Evolutionary conservation across 2,888 invertebrate genomes (phyloP), one percentile per base, ranked within the genome.

Genomic region (Dyspetes luteomarginatus): DNA sequence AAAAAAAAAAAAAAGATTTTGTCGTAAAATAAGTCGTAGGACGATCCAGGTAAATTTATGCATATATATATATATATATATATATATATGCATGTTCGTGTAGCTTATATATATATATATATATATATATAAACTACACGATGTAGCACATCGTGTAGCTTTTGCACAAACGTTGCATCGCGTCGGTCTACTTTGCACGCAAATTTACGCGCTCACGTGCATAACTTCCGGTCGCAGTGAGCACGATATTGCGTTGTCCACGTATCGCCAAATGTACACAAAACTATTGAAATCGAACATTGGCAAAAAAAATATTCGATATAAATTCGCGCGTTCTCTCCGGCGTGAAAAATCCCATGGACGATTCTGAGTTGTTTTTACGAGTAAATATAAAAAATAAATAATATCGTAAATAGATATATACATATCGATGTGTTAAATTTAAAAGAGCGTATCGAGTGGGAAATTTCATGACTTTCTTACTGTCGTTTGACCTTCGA

Each of bases 151-250:
- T 28, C 43, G 17, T 15, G 64, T 5, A 48, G 45, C 26, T 55
- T 68, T 22, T 67, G 22, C 36, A 58, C 45, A 62, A 72, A 48
- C 67, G 43, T 22, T 30, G 17, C 52, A n/a, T 43, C 55, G 22
- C 41, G 24, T 68, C 67, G 56, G 22, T 69, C 68, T 74, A 26
- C 56, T 74, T 79, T 58, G 52, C 19, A 69, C 74, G 68, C 68
- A 74, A 78, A 79, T 74, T 79, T 48, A 79, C 73, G 69, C 64
- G 41, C 41, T 64, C 56, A 30, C 48, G 64, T 58, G 64, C 41
- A 69, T 55, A 56, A 79, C 69, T 79, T 74, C 74, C 69, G 64
- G 64, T 22, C 60, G 41, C 50, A 7, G 60, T 2, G 60, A 17
- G 2, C 22, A 41, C 62, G 45, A 73, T 24, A 52, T 28, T 36